Evolutionary conservation across 2,797 vertebrate genomes (phyloP), one percentile per base, ranked within the genome.

Genomic region (Paedocypris micromegethes): DNA sequence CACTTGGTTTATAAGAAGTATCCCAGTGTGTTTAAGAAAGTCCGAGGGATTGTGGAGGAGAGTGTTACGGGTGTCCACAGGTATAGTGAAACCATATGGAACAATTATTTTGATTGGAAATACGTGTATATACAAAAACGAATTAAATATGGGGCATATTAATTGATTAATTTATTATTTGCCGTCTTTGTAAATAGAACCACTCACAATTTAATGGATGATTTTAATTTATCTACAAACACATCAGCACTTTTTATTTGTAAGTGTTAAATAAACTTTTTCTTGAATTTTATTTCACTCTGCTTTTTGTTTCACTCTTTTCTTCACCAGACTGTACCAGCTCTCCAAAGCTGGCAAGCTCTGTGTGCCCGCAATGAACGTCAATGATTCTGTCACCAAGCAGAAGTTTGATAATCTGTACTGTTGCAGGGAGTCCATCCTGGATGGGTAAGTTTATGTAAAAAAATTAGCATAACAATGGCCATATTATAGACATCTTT

Each of bases 1-100:
- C 96, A 99, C 65, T 99, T 96, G 96, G 95, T 99, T 76, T 99
- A 99, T 87, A 98, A 98, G 86, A 99, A 99, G 82, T 97, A 99
- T 73, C 95, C 95, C 79, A 94, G 89, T 3, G 89, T 98, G 57
- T 99, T 98, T 83, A 98, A 96, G 90, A 97, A 98, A 83, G 92
- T 95, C 74, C 90, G 92, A 70, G 96, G 96, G 72, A 96, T 99
- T 3, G 96, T 99, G 75, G 96, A 99, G 88, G 96, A 99, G 87
- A 99, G 96, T 1, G 96, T 99, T 77, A 98, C 96, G 0, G 96
- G 96, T 2, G 96, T 99, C 78, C 96, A 99, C 87, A 95, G 96
- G 96, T 97, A 79, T 87, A 67, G 53, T 0, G 2, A 41, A 2
- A 5, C 3, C 51, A 3, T 50, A 5, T 56, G 23, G 23, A 23